These are phyloP conservation scores for Drosophila ercepeae DNA, from an alignment of 1,140 invertebrate species.

Conservation along the genomic window DNA sequence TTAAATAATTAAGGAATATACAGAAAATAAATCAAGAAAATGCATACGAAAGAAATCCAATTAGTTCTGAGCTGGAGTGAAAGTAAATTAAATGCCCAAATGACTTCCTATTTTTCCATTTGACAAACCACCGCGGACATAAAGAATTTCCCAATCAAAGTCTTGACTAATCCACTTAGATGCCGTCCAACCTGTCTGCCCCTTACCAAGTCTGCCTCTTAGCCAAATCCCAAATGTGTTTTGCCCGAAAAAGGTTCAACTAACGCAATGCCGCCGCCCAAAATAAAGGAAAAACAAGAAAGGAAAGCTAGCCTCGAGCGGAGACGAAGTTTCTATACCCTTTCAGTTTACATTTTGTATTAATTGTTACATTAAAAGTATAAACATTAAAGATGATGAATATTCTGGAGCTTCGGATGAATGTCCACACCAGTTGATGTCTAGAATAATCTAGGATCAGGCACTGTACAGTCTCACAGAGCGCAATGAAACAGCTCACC, in stretches of 20 bases:
- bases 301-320: background rate
- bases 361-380: no score
- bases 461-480: no score
- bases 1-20: slow-evolving; percentile 1
- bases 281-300: slow-evolving; percentile 18
- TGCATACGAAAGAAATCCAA: slow-evolving; percentile 5
- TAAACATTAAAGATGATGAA: no score
- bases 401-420: no score
- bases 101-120: slow-evolving; percentile 27
- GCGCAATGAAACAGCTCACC: no score
- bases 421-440: no score
- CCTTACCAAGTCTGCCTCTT: slow-evolving; percentile 40
- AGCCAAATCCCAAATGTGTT: slow-evolving; percentile 52
- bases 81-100: slow-evolving; percentile 33
- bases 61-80: slow-evolving; percentile 13
- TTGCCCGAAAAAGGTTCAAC: slow-evolving; percentile 66
- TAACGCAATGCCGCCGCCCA: slow-evolving; percentile 74
- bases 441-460: no score
- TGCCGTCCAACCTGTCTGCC: slow-evolving; percentile 34
- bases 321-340: background rate
- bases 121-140: slow-evolving; percentile 22
- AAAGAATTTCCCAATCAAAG: slow-evolving; percentile 41
- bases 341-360: no score
- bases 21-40: background rate
- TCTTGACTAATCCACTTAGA: slow-evolving; percentile 55